These are phyloP conservation scores for Chrysochloris asiatica DNA, from an alignment of 2,113 vertebrate species.

Conservation along the genomic window DNA sequence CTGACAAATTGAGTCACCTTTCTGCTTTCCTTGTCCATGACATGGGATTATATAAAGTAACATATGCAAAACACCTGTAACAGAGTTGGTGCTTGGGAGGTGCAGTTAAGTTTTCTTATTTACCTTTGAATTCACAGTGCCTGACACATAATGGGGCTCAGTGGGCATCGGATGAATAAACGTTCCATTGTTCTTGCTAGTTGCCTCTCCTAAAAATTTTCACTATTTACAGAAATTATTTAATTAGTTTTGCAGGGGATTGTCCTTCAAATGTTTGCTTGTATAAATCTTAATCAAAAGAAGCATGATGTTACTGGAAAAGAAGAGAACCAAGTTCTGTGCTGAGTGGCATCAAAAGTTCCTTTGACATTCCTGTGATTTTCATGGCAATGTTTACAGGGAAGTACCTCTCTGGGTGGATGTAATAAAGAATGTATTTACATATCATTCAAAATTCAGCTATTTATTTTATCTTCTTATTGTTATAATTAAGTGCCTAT, in stretches of 20 bases:
- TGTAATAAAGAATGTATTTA: neutral
- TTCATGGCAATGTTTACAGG: neutral
- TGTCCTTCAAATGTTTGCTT: neutral
- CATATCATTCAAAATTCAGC: neutral
- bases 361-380: neutral
- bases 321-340: neutral
- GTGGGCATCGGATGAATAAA: neutral
- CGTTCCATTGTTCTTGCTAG: neutral
- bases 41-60: neutral
- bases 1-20: neutral
- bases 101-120: neutral
- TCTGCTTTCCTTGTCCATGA: neutral
- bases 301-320: neutral
- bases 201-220: neutral
- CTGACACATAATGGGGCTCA: neutral
- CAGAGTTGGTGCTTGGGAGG: neutral
- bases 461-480: conserved; percentile 1
- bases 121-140: neutral
- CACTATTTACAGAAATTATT: neutral
- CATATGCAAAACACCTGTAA: neutral
- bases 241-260: neutral
- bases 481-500: no score
- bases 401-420: neutral
- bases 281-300: neutral
- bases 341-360: neutral